Evolutionary conservation across 2,888 invertebrate species (phyloP), one percentile per base, ranked within the genome.

Genomic region (Limnephilus rhombicus): DNA sequence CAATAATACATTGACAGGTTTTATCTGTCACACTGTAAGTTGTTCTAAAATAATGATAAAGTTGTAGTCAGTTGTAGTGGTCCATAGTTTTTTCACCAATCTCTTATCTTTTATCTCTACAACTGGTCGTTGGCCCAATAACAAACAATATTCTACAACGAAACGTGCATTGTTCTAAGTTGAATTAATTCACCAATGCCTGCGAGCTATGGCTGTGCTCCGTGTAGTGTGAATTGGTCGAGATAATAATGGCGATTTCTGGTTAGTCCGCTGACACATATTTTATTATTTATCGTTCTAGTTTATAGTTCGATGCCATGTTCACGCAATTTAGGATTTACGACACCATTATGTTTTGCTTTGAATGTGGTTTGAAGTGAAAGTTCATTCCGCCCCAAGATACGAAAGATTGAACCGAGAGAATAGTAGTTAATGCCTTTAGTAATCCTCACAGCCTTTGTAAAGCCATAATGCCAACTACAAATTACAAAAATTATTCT

Each of bases 281-380:
- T 68, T 24, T 24, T 68, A 68, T 68, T 68, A 68, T 68, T 68
- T 68, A 68, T 68, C 68, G 68, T 68, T 68, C 68, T 68, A 68
- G 68, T 68, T 68, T 68, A 68, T 24, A 68, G 68, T 68, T 68
- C 68, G 68, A 68, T n/a, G 68, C 68, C 68, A 24, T 41, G 24
- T 68, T 41, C 80, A 80, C 85, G 85, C 85, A 92, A 85, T 92
- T 90, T 49, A 80, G 80, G 88, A 89, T 89, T 89, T 89, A 89
- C 88, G 34, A 89, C 80, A 80, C 88, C 85, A 68, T 68, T 34
- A 88, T 88, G 88, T 34, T 41, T 53, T 18, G 53, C 18, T 87
- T 87, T 49, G 87, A 37, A 89, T 89, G 68, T 80, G 80, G 88
- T 80, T 89, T 12, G 80, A 89, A 89, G 88, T 89, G 88, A 89